These are phyloP conservation scores for Larimichthys polyactis DNA, from an alignment of 2,113 vertebrate genomes.

Conservation along the genomic window DNA sequence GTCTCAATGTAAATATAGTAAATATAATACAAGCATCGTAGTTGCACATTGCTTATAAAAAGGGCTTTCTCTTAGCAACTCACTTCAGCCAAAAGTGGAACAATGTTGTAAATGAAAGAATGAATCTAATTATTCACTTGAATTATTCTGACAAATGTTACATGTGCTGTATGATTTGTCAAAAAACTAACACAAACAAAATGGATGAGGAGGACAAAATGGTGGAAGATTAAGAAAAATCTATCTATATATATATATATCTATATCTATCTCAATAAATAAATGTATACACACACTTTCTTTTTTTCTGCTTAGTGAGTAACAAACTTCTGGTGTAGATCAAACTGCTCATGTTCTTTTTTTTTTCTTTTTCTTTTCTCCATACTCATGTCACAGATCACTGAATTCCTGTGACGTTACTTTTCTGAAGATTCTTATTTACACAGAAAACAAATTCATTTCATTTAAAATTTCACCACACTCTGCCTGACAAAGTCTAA, in stretches of 20 bases:
- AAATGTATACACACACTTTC: too few relatives aligned
- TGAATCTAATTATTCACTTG: neutral
- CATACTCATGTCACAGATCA: neutral
- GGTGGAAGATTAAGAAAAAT: too few relatives aligned
- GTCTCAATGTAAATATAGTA: neutral
- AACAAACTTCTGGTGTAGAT: neutral
- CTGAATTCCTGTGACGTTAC: neutral
- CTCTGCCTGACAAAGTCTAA: neutral
- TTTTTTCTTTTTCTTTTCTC: neutral
- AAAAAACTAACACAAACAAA: neutral
- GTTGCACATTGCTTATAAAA: neutral
- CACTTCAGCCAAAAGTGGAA: neutral
- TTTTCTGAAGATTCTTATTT: neutral
- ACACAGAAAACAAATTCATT: neutral
- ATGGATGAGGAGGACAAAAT: slow-evolving; percentile 27
- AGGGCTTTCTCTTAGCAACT: neutral
- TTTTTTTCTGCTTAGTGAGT: neutral
- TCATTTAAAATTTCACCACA: neutral
- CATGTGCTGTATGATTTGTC: too few relatives aligned
- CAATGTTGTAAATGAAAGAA: neutral
- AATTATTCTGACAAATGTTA: too few relatives aligned
- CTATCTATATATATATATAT: too few relatives aligned
- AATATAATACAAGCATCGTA: neutral
- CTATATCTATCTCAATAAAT: too few relatives aligned
- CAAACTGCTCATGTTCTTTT: neutral